Percentiles rank a stretch among this genome's conserved stretches.
These are phyloP conservation scores for Pandemis heparana DNA, from an alignment of 2,888 invertebrate species.

Conservation along the genomic window DNA sequence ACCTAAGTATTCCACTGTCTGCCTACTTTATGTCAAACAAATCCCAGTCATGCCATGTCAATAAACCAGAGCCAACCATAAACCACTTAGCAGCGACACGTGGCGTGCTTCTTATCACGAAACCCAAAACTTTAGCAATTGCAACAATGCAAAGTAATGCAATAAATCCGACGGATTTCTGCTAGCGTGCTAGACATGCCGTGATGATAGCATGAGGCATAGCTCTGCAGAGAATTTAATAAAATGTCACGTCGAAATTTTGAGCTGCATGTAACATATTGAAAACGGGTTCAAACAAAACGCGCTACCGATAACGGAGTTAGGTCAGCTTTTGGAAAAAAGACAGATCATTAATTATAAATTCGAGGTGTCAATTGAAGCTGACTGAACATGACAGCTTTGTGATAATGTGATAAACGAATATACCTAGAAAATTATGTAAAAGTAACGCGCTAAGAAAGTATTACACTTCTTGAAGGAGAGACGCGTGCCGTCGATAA, in stretches of 20 bases:
- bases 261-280: slow-evolving; percentile 23
- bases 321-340: not conserved
- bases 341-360: slow-evolving; percentile 5
- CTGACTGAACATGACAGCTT: not conserved
- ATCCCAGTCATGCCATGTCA: not conserved
- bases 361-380: not conserved
- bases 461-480: slow-evolving; percentile 19
- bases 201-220: slow-evolving; percentile 14
- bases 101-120: slow-evolving; percentile 26
- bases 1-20: not conserved
- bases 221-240: slow-evolving; percentile 63
- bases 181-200: slow-evolving; percentile 35
- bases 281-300: slow-evolving; percentile 17
- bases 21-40: slow-evolving; percentile 11
- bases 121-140: slow-evolving; percentile 27
- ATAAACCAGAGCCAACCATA: slow-evolving; percentile 6
- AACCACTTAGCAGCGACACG: slow-evolving; percentile 20
- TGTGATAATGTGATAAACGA: slow-evolving; percentile 1
- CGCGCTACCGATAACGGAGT: not conserved
- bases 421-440: not conserved
- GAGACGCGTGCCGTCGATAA: slow-evolving; percentile 12
- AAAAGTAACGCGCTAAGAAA: slow-evolving; percentile 16
- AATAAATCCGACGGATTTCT: slow-evolving; percentile 40
- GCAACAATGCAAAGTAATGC: slow-evolving; percentile 41
- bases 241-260: slow-evolving; percentile 61